These are phyloP conservation scores for Pollenia griseotomentosa DNA, from an alignment of 2,888 invertebrate species.

Conservation along the genomic window DNA sequence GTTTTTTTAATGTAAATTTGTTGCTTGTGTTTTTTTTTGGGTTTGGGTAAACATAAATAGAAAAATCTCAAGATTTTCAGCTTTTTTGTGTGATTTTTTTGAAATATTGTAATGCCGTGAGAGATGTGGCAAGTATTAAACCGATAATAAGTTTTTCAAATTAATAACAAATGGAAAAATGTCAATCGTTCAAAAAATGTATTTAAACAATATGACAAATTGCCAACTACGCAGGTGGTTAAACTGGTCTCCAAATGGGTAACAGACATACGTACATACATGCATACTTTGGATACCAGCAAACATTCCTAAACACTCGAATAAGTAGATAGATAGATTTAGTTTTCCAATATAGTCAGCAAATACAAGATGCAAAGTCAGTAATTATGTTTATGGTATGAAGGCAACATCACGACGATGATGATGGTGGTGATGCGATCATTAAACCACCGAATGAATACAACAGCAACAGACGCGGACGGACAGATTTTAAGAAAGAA, in stretches of 20 bases:
- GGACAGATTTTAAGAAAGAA: neutral
- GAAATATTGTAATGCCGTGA: too few species aligned
- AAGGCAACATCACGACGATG: conserved; percentile 30
- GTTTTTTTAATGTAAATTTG: conserved; percentile 26
- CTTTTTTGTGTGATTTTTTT: conserved; percentile 1
- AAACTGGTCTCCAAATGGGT: conserved; percentile 71
- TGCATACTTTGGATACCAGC: conserved; percentile 16
- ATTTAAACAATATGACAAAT: conserved; percentile 83
- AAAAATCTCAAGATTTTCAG: conserved; percentile 46
- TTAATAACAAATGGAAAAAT: conserved; percentile 74
- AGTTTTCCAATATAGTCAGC: neutral
- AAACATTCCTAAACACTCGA: conserved; percentile 32
- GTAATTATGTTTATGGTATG: conserved; percentile 61
- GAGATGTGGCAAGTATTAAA: conserved; percentile 42
- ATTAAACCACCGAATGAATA: conserved; percentile 16
- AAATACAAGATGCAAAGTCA: conserved; percentile 38
- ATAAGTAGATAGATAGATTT: neutral
- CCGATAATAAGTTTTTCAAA: conserved; percentile 63
- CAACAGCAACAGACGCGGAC: conserved; percentile 26
- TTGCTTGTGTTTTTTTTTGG: conserved; percentile 17
- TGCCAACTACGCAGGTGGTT: conserved; percentile 76
- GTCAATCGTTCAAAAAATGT: conserved; percentile 80
- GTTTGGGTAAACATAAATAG: conserved; percentile 23
- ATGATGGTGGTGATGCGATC: neutral
- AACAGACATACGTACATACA: conserved; percentile 20